phyloP scores from a whole-genome alignment of 2,888 invertebrate species.

The Diarsia brunnea region DNA sequence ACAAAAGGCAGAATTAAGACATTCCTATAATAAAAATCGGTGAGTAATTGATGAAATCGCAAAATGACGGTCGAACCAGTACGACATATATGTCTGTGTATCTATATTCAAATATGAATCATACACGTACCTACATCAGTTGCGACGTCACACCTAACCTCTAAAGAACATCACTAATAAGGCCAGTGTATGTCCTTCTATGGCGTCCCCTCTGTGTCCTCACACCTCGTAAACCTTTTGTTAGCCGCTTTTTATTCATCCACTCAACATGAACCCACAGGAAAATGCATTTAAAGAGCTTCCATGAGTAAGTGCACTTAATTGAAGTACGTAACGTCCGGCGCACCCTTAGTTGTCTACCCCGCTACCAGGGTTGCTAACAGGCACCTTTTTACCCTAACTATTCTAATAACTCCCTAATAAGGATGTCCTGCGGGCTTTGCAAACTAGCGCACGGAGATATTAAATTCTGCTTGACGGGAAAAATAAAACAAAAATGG shows the following conservation, averaged over 20 bases:
- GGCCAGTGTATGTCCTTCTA: neutral
- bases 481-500: no score
- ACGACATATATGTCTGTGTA: no score
- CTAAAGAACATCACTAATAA: neutral
- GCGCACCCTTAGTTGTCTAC: neutral
- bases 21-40: no score
- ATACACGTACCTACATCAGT: neutral
- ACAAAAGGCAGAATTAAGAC: no score
- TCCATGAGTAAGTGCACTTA: neutral
- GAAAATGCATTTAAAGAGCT: neutral
- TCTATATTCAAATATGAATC: no score
- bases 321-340: neutral
- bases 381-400: neutral
- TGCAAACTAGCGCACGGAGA: neutral
- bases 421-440: neutral
- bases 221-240: neutral
- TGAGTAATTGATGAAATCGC: no score
- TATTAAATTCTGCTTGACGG: neutral
- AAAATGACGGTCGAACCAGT: no score
- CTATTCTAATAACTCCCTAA: neutral
- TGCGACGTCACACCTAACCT: neutral
- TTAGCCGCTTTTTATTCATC: neutral
- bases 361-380: neutral
- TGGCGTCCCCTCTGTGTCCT: neutral
- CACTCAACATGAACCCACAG: neutral